Percentiles rank a stretch among this genome's conserved stretches.
Evolutionary conservation across 2,888 invertebrate genomes (phyloP).

Genomic region (Drosophila emarginata): DNA sequence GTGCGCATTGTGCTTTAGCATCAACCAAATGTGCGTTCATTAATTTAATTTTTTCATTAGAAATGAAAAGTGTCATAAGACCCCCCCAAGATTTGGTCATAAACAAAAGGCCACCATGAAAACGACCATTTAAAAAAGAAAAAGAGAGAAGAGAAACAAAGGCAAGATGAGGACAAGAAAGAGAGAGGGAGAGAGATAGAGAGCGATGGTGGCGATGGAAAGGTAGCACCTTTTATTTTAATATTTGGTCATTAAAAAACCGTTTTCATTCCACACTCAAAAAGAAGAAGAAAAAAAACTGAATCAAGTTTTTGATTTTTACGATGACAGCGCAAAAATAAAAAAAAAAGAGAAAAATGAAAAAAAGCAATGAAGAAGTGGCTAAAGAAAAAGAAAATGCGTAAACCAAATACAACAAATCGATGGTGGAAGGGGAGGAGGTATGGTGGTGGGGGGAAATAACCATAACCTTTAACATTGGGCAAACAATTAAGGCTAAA

Average conservation of each 20-base stretch:
- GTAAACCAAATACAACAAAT: constrained; percentile 54
- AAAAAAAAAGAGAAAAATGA: constrained; percentile 28
- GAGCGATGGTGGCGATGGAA: constrained; percentile 22
- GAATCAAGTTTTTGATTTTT: constrained; percentile 46
- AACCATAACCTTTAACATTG: constrained; percentile 66
- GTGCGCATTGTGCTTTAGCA: background rate
- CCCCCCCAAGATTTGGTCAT: constrained; percentile 46
- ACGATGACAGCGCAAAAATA: constrained; percentile 42
- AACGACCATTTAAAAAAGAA: constrained; percentile 16
- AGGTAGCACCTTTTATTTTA: constrained; percentile 71
- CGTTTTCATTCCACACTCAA: constrained; percentile 40
- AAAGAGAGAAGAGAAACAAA: constrained; percentile 20
- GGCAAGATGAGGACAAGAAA: no score
- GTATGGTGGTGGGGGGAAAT: constrained; percentile 16
- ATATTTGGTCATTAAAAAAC: constrained; percentile 72
- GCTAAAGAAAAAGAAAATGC: constrained; percentile 33
- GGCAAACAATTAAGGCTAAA: constrained; percentile 68
- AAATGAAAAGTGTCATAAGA: constrained; percentile 71
- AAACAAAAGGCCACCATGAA: constrained; percentile 55
- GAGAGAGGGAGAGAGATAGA: constrained; percentile 19
- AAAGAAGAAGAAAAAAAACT: constrained; percentile 11
- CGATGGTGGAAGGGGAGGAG: constrained; percentile 49
- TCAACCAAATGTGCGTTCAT: constrained; percentile 69
- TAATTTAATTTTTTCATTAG: constrained; percentile 73
- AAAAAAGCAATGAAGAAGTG: constrained; percentile 3